Evolutionary conservation across 2,113 vertebrate genomes (phyloP).

Genomic region (Merops nubicus): DNA sequence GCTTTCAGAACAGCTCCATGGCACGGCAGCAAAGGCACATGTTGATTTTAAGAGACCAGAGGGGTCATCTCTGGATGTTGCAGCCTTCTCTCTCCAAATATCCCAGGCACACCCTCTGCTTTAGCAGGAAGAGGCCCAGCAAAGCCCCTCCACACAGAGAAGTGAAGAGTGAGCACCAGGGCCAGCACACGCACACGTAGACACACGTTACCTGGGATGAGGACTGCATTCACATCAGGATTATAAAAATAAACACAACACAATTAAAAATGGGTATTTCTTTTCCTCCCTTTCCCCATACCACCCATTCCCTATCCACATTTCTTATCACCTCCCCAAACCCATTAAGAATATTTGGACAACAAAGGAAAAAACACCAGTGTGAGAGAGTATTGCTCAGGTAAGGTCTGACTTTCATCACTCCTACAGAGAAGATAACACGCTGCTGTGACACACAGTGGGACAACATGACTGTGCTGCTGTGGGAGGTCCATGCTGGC

Average conservation of each 20-base stretch:
- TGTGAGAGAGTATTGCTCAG: background rate
- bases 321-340: background rate
- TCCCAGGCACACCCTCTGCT: conserved; percentile 32
- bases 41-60: background rate
- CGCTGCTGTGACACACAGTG: background rate
- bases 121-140: conserved; percentile 36
- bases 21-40: background rate
- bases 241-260: conserved; percentile 67
- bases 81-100: background rate
- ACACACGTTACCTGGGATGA: conserved; percentile 83
- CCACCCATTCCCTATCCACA: background rate
- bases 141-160: background rate
- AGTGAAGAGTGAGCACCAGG: conserved; percentile 10
- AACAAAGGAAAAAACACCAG: background rate
- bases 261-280: conserved; percentile 62
- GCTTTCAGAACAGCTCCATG: conserved; percentile 33
- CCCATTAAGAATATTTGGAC: background rate
- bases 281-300: background rate
- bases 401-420: background rate
- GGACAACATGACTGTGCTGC: background rate
- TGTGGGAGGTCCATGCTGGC: background rate
- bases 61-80: background rate
- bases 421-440: background rate
- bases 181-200: conserved; percentile 54
- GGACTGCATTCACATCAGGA: conserved; percentile 76